Conservation (phyloP, 2,888 invertebrate genomes). For the Barypeithes pellucidus region DNA sequence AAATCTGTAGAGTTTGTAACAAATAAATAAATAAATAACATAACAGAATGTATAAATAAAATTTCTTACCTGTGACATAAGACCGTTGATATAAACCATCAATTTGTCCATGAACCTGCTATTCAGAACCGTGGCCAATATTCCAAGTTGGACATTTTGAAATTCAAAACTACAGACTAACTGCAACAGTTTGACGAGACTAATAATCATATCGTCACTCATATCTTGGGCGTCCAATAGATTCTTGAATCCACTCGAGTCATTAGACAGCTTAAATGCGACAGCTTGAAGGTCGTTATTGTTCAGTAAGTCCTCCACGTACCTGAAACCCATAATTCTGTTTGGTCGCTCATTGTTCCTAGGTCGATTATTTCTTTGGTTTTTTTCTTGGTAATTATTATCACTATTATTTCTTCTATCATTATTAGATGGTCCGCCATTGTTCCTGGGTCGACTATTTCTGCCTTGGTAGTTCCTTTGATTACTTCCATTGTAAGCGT, state of each 20-base stretch:
- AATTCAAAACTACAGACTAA: conserved; percentile 27
- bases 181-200: conserved; percentile 27
- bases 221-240: conserved; percentile 32
- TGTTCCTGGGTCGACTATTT: neutral
- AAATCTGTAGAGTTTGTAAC: no score
- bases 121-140: conserved; percentile 13
- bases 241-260: conserved; percentile 29
- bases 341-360: neutral
- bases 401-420: conserved; percentile 69
- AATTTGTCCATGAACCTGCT: conserved; percentile 44
- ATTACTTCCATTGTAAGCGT: neutral
- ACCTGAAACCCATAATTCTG: conserved; percentile 32
- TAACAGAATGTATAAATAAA: no score
- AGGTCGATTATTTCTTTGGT: neutral
- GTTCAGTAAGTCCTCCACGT: conserved; percentile 19
- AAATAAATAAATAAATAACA: no score
- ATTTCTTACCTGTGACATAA: conserved; percentile 36
- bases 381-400: conserved; percentile 21
- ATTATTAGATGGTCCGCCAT: conserved; percentile 62
- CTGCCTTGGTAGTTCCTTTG: neutral
- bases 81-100: conserved; percentile 19
- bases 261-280: conserved; percentile 32
- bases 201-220: conserved; percentile 30
- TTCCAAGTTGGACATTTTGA: conserved; percentile 16
- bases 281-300: conserved; percentile 27